phyloP scores from a whole-genome alignment of 2,113 vertebrate genomes.

The Phyllopteryx taeniolatus region DNA sequence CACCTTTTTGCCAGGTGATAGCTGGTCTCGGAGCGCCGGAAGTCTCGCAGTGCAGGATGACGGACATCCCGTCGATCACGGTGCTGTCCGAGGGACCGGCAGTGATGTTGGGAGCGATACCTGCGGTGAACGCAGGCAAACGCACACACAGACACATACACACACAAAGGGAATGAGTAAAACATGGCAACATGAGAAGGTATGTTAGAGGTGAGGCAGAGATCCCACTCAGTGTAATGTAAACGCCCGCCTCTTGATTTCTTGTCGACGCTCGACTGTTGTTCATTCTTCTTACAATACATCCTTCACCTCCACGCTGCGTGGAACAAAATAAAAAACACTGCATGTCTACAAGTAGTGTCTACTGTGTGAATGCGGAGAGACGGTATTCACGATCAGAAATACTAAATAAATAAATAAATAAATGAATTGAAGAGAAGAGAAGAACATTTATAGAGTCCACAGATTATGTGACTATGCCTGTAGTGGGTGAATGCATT shows the following conservation, averaged over 20 bases:
- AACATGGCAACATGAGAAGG: slow-evolving; percentile 17
- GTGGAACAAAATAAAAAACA: background rate
- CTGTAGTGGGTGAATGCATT: no score
- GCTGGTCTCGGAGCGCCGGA: slow-evolving; percentile 91
- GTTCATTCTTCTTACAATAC: slow-evolving; percentile 10
- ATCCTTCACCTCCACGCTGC: slow-evolving; percentile 33
- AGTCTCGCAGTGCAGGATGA: slow-evolving; percentile 92
- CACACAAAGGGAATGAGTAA: slow-evolving; percentile 12
- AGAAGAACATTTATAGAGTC: background rate
- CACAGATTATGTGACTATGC: no score
- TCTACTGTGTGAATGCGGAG: background rate
- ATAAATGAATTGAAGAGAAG: background rate
- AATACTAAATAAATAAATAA: background rate
- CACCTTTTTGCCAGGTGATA: slow-evolving; percentile 98
- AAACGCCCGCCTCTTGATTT: slow-evolving; percentile 24
- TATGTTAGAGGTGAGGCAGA: slow-evolving; percentile 33
- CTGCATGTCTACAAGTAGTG: background rate
- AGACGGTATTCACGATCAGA: no score
- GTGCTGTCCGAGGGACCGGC: slow-evolving; percentile 93
- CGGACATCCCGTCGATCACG: slow-evolving; percentile 92
- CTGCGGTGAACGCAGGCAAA: slow-evolving; percentile 61
- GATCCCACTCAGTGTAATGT: slow-evolving; percentile 29
- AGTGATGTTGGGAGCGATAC: slow-evolving; percentile 96
- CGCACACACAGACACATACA: slow-evolving; percentile 9
- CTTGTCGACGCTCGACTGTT: slow-evolving; percentile 6